A percentile compares a stretch with the other conserved stretches of the same genome.
Evolutionary conservation across 2,113 vertebrate genomes (phyloP).

Genomic region (Cranoglanis bouderius): DNA sequence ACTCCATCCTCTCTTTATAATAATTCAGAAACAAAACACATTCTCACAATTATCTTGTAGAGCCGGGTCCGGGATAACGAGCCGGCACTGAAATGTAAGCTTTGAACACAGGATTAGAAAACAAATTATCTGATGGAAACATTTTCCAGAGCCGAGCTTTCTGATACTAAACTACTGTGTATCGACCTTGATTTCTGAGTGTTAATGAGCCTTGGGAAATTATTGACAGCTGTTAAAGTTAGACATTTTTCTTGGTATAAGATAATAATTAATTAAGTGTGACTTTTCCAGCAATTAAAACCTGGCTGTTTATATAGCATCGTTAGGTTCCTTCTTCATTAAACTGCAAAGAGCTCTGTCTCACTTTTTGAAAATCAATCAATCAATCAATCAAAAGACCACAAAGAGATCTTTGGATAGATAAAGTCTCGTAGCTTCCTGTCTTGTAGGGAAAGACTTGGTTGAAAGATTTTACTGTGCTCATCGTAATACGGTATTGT

Average conservation of each 20-base stretch:
- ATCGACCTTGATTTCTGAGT: background rate
- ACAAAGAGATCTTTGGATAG: background rate
- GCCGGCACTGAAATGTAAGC: background rate
- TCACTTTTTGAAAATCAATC: background rate
- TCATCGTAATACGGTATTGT: no score
- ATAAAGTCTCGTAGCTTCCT: background rate
- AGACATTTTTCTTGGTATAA: background rate
- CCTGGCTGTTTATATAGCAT: background rate
- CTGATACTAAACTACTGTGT: background rate
- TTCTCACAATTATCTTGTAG: background rate
- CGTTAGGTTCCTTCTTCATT: background rate
- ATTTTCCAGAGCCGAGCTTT: no score
- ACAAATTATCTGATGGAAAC: background rate
- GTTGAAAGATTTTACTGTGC: background rate
- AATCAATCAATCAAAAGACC: background rate
- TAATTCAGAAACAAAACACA: conserved; percentile 28
- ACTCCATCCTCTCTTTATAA: background rate
- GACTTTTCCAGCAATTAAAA: background rate
- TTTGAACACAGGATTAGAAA: background rate
- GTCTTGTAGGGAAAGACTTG: background rate
- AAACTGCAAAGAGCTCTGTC: background rate
- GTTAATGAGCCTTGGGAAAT: conserved; percentile 6
- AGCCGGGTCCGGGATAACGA: background rate
- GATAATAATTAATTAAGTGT: background rate
- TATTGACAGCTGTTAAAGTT: background rate